Evolutionary conservation across 2,888 invertebrate species (phyloP).

Genomic region (Eurois occulta): DNA sequence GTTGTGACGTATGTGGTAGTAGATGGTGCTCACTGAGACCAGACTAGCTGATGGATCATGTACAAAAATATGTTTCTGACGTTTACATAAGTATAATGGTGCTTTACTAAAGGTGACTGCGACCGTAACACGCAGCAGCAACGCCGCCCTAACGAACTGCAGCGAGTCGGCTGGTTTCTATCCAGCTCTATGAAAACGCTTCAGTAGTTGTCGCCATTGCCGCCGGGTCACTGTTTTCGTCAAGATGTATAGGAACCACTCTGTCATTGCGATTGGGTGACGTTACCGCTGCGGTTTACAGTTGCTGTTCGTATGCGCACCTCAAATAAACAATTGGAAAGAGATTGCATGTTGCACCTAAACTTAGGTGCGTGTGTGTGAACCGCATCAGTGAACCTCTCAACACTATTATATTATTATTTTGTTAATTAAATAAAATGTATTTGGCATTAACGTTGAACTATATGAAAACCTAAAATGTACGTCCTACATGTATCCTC

Average conservation of each 20-base stretch:
- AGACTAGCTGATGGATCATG: not conserved
- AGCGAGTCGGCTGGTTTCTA: not conserved
- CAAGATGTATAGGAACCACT: not conserved
- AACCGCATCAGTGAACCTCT: not conserved
- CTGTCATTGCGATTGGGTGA: not conserved
- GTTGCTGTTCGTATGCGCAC: not conserved
- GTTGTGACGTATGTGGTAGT: slow-evolving; percentile 27
- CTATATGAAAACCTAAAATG: not conserved
- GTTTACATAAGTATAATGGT: not conserved
- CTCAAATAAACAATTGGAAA: not conserved
- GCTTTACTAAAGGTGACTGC: not conserved
- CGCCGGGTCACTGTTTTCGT: not conserved
- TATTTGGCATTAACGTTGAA: not conserved
- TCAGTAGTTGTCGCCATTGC: not conserved
- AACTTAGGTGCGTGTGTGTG: slow-evolving; percentile 5
- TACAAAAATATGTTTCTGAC: not conserved
- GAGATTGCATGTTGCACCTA: not conserved
- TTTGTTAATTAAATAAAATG: not conserved
- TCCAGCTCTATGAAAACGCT: not conserved
- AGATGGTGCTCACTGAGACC: not conserved
- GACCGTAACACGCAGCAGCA: not conserved
- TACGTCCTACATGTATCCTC: not conserved
- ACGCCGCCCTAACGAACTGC: not conserved
- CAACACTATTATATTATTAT: not conserved
- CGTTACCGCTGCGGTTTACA: not conserved